Percentiles rank a stretch among this genome's conserved stretches.
Conservation (phyloP, 2,888 invertebrate species). For the Apocheima hispidaria region DNA sequence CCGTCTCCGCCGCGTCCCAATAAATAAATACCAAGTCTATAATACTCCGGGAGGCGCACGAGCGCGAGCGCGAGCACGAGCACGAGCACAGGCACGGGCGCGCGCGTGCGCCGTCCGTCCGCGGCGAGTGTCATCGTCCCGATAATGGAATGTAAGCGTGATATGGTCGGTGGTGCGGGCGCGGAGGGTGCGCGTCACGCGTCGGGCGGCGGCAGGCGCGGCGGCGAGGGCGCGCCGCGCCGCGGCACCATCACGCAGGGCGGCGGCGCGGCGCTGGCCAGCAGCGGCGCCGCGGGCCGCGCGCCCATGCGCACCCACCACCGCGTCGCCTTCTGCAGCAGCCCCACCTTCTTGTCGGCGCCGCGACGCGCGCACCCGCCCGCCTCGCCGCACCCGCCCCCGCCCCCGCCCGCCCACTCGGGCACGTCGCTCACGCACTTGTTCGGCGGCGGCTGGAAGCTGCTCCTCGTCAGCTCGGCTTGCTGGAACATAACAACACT, state of each 20-base stretch:
- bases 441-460: slow-evolving; percentile 88
- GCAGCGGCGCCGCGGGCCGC: slow-evolving; percentile 53
- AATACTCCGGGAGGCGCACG: slow-evolving; percentile 78
- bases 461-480: slow-evolving; percentile 89
- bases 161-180: slow-evolving; percentile 60
- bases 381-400: slow-evolving; percentile 49
- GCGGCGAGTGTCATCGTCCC: slow-evolving; percentile 72
- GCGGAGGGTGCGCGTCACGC: slow-evolving; percentile 61
- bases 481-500: slow-evolving; percentile 73
- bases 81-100: too few relatives aligned
- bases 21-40: slow-evolving; percentile 84
- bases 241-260: slow-evolving; percentile 58
- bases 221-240: slow-evolving; percentile 58
- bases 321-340: slow-evolving; percentile 83
- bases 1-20: slow-evolving; percentile 61
- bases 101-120: slow-evolving; percentile 63
- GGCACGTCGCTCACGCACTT: slow-evolving; percentile 89
- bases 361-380: slow-evolving; percentile 44
- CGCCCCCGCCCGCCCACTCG: slow-evolving; percentile 81
- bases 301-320: slow-evolving; percentile 84
- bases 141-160: slow-evolving; percentile 85
- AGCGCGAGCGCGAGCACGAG: too few relatives aligned
- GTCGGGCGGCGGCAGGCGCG: slow-evolving; percentile 64
- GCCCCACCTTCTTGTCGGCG: slow-evolving; percentile 78
- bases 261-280: slow-evolving; percentile 45